Percentiles rank a stretch among this genome's conserved stretches.
Conservation (phyloP, 1,140 invertebrate genomes). For the Archegozetes longisetosus region DNA sequence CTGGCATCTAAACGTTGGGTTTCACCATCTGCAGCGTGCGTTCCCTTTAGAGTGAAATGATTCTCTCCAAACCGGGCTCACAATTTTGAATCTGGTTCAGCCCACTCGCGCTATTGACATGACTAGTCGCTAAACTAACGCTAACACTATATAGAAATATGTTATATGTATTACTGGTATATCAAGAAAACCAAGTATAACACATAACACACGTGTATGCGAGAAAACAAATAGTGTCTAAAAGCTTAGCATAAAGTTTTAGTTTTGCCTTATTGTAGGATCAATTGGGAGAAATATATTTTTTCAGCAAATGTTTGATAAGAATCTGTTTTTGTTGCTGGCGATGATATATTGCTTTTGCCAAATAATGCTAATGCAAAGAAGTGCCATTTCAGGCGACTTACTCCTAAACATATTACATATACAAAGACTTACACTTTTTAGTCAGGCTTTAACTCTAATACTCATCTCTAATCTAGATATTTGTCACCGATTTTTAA, state of each 20-base stretch:
- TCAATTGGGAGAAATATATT: background rate
- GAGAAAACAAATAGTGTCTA: background rate
- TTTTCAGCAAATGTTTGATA: background rate
- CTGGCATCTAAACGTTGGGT: background rate
- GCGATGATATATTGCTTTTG: slow-evolving; percentile 24
- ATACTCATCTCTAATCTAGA: too few relatives aligned
- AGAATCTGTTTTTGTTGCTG: background rate
- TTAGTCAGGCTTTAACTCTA: too few relatives aligned
- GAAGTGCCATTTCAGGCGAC: background rate
- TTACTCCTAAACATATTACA: too few relatives aligned
- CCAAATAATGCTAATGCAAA: slow-evolving; percentile 65
- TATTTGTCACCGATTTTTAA: too few relatives aligned
- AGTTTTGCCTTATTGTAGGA: background rate
- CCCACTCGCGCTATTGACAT: background rate
- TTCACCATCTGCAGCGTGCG: background rate
- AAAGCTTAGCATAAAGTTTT: background rate
- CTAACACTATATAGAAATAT: background rate
- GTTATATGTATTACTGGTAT: too few relatives aligned
- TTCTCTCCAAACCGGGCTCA: background rate
- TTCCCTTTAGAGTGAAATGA: background rate
- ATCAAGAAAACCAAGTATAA: background rate
- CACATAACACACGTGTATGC: background rate
- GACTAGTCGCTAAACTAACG: background rate
- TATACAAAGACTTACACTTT: too few relatives aligned
- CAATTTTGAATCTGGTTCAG: background rate